Percentiles rank a stretch among this genome's conserved stretches.
These are phyloP conservation scores for Nycticebus coucang DNA, from an alignment of 2,113 vertebrate species.

Conservation along the genomic window DNA sequence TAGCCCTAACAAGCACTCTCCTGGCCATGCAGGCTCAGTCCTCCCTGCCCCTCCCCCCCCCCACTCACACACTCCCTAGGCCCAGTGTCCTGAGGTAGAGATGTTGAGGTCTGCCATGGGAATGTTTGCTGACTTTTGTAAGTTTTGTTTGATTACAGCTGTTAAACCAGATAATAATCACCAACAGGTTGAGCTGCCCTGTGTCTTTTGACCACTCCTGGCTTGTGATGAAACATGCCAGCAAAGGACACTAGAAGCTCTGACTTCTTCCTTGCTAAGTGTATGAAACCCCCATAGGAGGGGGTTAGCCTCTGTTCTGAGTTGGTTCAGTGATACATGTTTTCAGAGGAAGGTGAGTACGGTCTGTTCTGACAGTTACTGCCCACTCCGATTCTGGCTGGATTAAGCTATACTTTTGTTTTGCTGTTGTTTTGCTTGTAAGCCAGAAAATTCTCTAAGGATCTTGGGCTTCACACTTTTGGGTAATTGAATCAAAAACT, in stretches of 20 bases:
- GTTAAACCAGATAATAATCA: background rate
- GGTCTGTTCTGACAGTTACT: background rate
- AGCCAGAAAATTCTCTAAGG: background rate
- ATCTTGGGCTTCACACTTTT: background rate
- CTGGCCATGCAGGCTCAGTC: fast-evolving
- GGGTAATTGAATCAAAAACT: background rate
- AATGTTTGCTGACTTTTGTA: background rate
- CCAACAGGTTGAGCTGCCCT: background rate
- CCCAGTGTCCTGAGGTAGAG: background rate
- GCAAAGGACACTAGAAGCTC: background rate
- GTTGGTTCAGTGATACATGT: background rate
- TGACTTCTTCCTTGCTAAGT: background rate
- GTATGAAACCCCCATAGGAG: background rate
- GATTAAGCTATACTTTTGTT: background rate
- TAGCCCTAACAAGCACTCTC: no score
- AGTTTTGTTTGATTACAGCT: background rate
- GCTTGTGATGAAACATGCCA: background rate
- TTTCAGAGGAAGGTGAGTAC: background rate
- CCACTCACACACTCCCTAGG: background rate
- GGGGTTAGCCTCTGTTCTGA: background rate
- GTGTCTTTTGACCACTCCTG: background rate
- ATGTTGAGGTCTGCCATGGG: no score
- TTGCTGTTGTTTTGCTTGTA: background rate
- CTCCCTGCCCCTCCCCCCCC: no score
- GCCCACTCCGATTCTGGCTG: background rate